Evolutionary conservation across 2,113 vertebrate genomes (phyloP).

Genomic region (Sus scrofa): T2T-Sscrofa CM000815.6:76315501-76316000

Average conservation of each 20-base stretch:
- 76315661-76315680: not conserved
- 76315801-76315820: not conserved
- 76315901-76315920: not conserved
- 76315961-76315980: conserved; percentile 29
- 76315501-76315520: too few species aligned
- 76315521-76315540: too few species aligned
- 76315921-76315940: not conserved
- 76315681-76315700: not conserved
- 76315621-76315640: conserved; percentile 32
- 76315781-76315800: not conserved
- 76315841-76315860: not conserved
- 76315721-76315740: not conserved
- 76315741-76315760: not conserved
- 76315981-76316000: not conserved
- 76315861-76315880: not conserved
- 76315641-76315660: not conserved
- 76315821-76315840: not conserved
- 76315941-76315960: not conserved
- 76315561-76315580: too few species aligned
- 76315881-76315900: not conserved
- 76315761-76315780: not conserved
- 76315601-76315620: not conserved
- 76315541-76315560: too few species aligned
- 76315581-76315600: not conserved
- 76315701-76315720: not conserved